Conservation (phyloP, 1,140 invertebrate species). For the Drosophila tropicalis region DNA sequence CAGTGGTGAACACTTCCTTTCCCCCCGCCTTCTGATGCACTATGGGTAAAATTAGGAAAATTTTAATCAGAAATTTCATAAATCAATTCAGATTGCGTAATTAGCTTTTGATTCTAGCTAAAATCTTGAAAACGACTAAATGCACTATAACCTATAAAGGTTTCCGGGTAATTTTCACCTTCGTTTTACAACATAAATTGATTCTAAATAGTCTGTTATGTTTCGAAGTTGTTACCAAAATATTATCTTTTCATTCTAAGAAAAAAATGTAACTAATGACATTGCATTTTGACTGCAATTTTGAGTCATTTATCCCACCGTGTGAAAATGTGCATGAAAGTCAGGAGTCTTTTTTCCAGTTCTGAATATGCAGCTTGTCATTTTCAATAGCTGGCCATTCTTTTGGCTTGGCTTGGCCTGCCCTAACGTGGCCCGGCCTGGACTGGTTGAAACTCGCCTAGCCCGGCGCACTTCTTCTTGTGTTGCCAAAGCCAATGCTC, state of each 20-base stretch:
- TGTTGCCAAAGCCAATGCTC: constrained; percentile 48
- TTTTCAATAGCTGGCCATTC: constrained; percentile 49
- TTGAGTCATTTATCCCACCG: neutral
- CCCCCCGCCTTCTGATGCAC: constrained; percentile 2
- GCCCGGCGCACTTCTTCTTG: constrained; percentile 9
- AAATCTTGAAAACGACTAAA: too few relatives aligned
- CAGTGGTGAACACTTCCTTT: too few relatives aligned
- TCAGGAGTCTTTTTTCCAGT: constrained; percentile 31
- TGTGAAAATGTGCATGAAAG: neutral
- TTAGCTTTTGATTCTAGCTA: too few relatives aligned
- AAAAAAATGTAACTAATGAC: too few relatives aligned
- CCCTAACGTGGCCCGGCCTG: neutral
- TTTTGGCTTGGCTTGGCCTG: constrained; percentile 7
- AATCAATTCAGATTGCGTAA: too few relatives aligned
- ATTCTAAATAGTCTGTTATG: too few relatives aligned
- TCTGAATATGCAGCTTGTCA: constrained; percentile 70
- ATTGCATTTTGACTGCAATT: constrained; percentile 15
- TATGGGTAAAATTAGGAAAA: constrained; percentile 19
- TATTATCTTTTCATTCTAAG: too few relatives aligned
- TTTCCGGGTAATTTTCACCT: too few relatives aligned
- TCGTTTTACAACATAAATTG: too few relatives aligned
- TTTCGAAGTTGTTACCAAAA: too few relatives aligned
- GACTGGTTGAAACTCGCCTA: neutral
- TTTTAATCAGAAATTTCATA: constrained; percentile 15
- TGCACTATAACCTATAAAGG: too few relatives aligned